Percentiles rank a stretch among this genome's conserved stretches.
These are phyloP conservation scores for Dendrocincla fuliginosa DNA, from an alignment of 2,797 vertebrate species.

Conservation along the genomic window DNA sequence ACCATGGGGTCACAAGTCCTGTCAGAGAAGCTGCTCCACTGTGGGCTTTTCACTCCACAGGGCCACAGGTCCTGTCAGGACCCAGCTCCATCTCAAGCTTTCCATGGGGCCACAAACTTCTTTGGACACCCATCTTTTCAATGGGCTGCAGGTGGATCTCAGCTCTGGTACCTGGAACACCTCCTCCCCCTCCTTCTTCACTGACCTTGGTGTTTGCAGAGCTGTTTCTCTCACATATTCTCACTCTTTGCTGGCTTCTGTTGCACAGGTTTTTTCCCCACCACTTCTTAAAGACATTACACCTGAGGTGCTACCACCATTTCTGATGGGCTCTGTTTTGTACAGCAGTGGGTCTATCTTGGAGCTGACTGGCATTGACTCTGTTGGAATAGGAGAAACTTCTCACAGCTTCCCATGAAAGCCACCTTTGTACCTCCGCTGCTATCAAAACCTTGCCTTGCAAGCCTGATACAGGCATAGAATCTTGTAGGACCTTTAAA, in stretches of 20 bases:
- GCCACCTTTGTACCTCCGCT: fast-evolving
- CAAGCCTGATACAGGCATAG: background rate
- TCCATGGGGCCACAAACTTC: background rate
- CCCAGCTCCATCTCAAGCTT: background rate
- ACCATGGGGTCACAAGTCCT: background rate
- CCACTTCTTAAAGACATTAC: background rate
- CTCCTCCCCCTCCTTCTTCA: background rate
- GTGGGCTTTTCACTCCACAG: background rate
- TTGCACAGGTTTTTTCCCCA: fast-evolving
- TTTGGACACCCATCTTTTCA: no score
- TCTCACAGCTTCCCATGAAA: background rate
- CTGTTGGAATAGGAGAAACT: background rate
- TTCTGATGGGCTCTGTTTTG: fast-evolving
- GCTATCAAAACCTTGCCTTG: background rate
- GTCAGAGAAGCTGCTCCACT: background rate
- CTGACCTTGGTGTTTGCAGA: background rate
- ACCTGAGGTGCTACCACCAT: fast-evolving
- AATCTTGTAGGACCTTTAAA: background rate
- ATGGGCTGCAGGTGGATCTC: background rate
- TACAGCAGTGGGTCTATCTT: fast-evolving
- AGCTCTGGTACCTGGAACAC: background rate
- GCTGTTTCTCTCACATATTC: background rate
- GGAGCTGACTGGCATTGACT: background rate
- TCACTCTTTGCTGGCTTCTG: background rate
- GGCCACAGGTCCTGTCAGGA: background rate